These are phyloP conservation scores for Drosophila setosimentum DNA, from an alignment of 2,888 invertebrate genomes.

Conservation along the genomic window DNA sequence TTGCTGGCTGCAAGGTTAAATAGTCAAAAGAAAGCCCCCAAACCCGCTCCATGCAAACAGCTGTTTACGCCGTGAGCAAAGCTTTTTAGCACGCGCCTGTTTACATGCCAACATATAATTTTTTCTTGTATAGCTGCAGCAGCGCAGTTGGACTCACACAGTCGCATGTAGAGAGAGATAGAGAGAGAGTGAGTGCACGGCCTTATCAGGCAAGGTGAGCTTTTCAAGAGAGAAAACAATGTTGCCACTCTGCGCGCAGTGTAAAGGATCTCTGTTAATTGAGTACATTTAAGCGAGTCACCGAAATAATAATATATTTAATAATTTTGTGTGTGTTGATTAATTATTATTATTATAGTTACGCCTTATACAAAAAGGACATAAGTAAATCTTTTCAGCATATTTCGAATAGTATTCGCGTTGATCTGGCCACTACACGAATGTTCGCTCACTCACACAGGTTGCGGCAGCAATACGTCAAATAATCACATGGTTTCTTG, in stretches of 20 bases:
- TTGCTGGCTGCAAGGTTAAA: constrained; percentile 33
- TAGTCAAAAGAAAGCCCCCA: constrained; percentile 26
- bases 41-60: constrained; percentile 45
- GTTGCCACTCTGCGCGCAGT: constrained; percentile 41
- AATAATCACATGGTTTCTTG: constrained; percentile 65
- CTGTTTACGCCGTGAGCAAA: constrained; percentile 60
- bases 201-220: constrained; percentile 36
- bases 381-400: background rate
- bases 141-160: background rate
- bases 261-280: constrained; percentile 32
- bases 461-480: constrained; percentile 54
- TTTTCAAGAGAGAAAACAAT: constrained; percentile 28
- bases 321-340: background rate
- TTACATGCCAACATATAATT: constrained; percentile 57
- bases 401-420: background rate
- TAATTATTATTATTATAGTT: background rate
- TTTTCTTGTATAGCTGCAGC: constrained; percentile 17
- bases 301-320: background rate
- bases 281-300: background rate
- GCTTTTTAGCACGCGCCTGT: constrained; percentile 70
- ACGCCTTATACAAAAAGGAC: background rate
- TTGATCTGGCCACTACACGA: constrained; percentile 35
- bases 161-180: background rate
- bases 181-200: constrained; percentile 21
- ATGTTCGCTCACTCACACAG: constrained; percentile 48